phyloP scores from a whole-genome alignment of 2,113 vertebrate genomes.

The Seriola quinqueradiata region DNA sequence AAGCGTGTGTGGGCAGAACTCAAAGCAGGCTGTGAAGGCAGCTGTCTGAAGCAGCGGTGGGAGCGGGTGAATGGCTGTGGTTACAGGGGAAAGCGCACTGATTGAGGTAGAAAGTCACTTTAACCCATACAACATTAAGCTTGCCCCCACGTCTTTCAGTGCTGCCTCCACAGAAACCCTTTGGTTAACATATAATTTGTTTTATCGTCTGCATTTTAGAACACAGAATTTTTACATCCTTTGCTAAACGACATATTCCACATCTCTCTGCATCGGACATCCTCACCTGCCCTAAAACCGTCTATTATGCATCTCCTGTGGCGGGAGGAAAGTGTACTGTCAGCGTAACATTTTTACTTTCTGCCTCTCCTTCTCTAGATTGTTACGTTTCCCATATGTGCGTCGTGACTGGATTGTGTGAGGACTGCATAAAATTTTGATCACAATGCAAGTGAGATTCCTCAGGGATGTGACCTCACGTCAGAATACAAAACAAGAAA shows the following conservation, averaged over 20 bases:
- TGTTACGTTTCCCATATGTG: conserved; percentile 59
- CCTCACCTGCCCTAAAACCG: conserved; percentile 59
- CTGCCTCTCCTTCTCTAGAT: conserved; percentile 24
- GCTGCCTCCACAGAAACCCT: conserved; percentile 17
- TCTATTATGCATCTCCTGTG: conserved; percentile 44
- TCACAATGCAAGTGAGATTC: conserved; percentile 55
- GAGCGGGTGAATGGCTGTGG: conserved; percentile 23
- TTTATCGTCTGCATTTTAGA: conserved; percentile 10
- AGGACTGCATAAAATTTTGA: conserved; percentile 70
- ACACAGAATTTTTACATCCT: conserved; percentile 7
- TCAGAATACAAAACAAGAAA: conserved; percentile 52
- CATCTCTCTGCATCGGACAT: conserved; percentile 31
- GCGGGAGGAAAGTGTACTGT: conserved; percentile 55
- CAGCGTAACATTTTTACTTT: conserved; percentile 59
- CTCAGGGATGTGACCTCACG: conserved; percentile 55
- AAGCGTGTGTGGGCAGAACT: conserved; percentile 71
- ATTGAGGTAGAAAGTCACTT: conserved; percentile 22
- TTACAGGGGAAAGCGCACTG: conserved; percentile 31
- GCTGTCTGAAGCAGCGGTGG: conserved; percentile 67
- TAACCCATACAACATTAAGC: conserved; percentile 36
- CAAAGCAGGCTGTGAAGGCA: conserved; percentile 73
- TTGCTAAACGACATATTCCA: conserved; percentile 14
- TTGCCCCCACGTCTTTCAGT: not conserved
- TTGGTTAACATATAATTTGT: not conserved
- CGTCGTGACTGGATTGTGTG: conserved; percentile 62